These are phyloP conservation scores for Oxyruncus cristatus DNA, from an alignment of 2,113 vertebrate species.

Conservation along the genomic window DNA sequence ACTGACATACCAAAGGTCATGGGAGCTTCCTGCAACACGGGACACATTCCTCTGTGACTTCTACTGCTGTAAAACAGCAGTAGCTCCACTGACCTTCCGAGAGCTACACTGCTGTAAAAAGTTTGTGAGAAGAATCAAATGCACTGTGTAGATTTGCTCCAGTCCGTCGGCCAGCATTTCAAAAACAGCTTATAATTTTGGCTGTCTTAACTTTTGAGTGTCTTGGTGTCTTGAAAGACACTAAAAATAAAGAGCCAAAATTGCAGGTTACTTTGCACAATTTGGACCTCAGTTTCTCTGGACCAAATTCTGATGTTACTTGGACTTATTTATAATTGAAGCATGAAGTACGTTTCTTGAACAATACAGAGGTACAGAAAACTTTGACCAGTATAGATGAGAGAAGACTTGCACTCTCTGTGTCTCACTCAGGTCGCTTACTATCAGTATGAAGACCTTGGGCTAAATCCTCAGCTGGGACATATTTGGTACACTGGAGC, in stretches of 20 bases:
- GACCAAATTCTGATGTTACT: neutral
- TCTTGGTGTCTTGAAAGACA: neutral
- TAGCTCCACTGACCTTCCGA: neutral
- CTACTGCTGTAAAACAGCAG: neutral
- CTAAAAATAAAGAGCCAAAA: conserved; percentile 60
- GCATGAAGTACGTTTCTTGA: neutral
- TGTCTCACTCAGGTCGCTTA: neutral
- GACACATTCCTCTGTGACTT: neutral
- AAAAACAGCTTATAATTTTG: conserved; percentile 56
- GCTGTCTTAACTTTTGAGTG: neutral
- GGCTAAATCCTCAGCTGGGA: neutral
- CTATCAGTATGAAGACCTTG: neutral
- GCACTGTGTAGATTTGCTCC: neutral
- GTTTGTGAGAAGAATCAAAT: neutral
- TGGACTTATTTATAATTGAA: neutral
- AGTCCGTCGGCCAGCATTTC: neutral
- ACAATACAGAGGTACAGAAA: neutral
- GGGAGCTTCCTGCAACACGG: neutral
- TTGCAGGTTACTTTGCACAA: conserved; percentile 32
- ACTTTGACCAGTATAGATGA: neutral
- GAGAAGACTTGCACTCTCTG: neutral
- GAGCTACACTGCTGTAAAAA: neutral
- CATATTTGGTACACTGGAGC: neutral
- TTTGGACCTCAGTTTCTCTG: conserved; percentile 33
- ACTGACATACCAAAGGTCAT: neutral